Base-by-base conservation (phyloP, 2,888 invertebrate genomes). In the Crocallis elinguaria region DNA sequence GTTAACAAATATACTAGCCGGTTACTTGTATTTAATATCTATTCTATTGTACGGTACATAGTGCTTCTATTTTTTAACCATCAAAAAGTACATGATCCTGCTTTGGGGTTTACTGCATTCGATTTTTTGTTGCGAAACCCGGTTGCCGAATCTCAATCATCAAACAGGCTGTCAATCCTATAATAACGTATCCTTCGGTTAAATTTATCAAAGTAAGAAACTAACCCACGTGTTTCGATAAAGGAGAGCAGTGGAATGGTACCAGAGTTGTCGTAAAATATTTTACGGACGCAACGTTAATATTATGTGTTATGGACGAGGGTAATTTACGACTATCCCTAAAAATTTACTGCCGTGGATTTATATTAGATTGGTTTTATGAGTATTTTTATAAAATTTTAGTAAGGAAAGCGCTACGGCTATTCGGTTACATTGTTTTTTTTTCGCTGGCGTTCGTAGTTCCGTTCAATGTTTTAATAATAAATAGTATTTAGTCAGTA, bases 241-340 rank as follows among this genome's bases (percentile, higher is more conserved):
- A 71, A 69, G 69, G 51, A 66, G 62, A 63, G 57, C 60, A 66
- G 23, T 33, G 35, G 29, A 61, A 69, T 64, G 73, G 75, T 76
- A 79, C 77, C 39, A 23, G 73, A 77, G 78, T 74, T 73, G 70
- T 84, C 86, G 79, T 88, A 82, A 88, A 81, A 66, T 66, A 67
- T 82, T 86, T 87, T 84, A 87, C 74, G 81, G 77, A 73, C 80
- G 62, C 71, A 74, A 77, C 75, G 70, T 78, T 82, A 77, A 80
- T 86, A 81, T 79, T 75, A 76, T 77, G 71, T 67, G 73, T 72
- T 52, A 74, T 73, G 71, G 75, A 71, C 74, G 72, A 71, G 68
- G 72, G 72, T 69, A 70, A 78, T 85, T 86, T 86, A 86, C 73
- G 81, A 76, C 75, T 82, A 84, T 82, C 73, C 75, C 70, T 71